Percentiles rank a stretch among this genome's conserved stretches.
phyloP scores from a whole-genome alignment of 2,113 vertebrate genomes.

The Chaetodon trifascialis region DNA sequence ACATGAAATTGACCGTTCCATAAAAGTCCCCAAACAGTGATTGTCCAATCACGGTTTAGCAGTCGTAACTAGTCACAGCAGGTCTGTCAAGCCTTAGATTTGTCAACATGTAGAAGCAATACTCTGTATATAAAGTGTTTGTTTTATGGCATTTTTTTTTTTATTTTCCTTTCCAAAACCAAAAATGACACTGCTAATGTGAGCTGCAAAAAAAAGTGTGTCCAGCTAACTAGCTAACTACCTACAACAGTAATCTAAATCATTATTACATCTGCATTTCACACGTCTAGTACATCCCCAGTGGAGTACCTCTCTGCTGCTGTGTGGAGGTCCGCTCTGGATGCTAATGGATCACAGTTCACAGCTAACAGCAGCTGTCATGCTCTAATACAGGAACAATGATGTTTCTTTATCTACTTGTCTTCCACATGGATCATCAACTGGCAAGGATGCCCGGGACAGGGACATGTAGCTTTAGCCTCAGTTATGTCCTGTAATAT shows the following conservation, averaged over 20 bases:
- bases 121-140: neutral
- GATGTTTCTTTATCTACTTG: neutral
- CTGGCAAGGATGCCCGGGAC: neutral
- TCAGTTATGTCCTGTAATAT: neutral
- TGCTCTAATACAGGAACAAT: neutral
- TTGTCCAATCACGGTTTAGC: conserved; percentile 8
- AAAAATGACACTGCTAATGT: neutral
- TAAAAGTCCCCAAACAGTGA: conserved; percentile 24
- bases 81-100: neutral
- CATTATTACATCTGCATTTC: neutral
- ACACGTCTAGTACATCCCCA: neutral
- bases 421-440: neutral
- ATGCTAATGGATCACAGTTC: neutral
- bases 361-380: too few relatives aligned
- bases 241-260: neutral
- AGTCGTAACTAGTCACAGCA: neutral
- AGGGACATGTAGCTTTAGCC: neutral
- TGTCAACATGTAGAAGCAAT: neutral
- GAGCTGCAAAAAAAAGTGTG: neutral
- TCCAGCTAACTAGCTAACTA: neutral
- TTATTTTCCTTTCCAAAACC: neutral
- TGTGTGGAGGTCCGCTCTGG: neutral
- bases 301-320: too few relatives aligned
- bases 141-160: neutral
- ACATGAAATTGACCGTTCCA: conserved; percentile 14